Conservation (phyloP, 2,113 vertebrate genomes). For the Etheostoma spectabile region DNA sequence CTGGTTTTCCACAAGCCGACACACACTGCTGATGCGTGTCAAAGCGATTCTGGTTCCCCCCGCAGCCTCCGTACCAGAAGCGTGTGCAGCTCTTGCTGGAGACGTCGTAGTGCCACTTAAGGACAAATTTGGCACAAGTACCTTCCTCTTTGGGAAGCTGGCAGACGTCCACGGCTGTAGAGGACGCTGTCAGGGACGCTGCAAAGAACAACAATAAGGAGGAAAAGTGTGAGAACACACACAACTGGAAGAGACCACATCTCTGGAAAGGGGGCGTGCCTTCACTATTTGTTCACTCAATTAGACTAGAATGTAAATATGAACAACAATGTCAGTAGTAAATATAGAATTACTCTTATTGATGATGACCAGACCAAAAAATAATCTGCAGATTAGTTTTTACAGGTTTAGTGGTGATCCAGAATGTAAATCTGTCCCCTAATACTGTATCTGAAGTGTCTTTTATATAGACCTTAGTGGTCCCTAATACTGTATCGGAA, state of each 20-base stretch:
- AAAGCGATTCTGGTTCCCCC: slow-evolving; percentile 94
- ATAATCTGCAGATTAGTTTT: too few relatives aligned
- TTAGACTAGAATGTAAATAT: background rate
- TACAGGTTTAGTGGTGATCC: too few relatives aligned
- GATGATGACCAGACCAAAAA: background rate
- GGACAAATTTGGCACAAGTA: slow-evolving; percentile 86
- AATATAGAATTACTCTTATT: background rate
- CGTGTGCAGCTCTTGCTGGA: slow-evolving; percentile 86
- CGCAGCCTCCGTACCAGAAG: slow-evolving; percentile 96
- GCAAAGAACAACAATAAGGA: background rate
- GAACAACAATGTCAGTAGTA: slow-evolving; percentile 7
- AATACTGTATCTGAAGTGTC: too few relatives aligned
- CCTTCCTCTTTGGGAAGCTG: slow-evolving; percentile 87
- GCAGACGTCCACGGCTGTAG: slow-evolving; percentile 83
- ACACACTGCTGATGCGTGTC: slow-evolving; percentile 89
- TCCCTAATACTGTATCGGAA: too few relatives aligned
- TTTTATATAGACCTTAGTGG: too few relatives aligned
- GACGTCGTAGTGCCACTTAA: slow-evolving; percentile 91
- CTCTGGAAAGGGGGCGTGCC: background rate
- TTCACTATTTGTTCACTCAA: background rate
- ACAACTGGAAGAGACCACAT: background rate
- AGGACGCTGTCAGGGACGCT: slow-evolving; percentile 34
- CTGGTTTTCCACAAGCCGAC: slow-evolving; percentile 86
- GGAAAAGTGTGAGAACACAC: slow-evolving; percentile 8
- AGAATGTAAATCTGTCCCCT: too few relatives aligned